Percentiles rank a stretch among this genome's conserved stretches.
Evolutionary conservation across 2,888 invertebrate species (phyloP).

Genomic region (Standfussiana lucernea): DNA sequence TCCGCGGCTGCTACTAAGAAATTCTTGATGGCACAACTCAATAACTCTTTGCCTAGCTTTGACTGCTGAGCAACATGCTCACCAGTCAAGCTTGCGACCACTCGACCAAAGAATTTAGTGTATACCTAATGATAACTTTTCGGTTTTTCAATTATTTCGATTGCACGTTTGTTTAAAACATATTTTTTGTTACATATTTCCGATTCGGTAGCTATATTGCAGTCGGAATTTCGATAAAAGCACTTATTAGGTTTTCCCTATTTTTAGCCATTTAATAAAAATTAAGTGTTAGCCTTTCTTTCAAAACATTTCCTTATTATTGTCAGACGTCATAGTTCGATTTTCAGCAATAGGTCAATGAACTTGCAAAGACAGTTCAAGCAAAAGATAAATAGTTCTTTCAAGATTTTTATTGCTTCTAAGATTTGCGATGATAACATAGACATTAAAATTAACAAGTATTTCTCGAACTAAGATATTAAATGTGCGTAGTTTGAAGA

Average conservation of each 20-base stretch:
- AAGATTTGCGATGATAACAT: background rate
- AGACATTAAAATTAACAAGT: constrained; percentile 9
- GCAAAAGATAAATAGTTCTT: background rate
- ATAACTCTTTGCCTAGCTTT: background rate
- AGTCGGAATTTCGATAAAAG: background rate
- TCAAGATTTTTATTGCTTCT: background rate
- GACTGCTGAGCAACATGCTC: no score
- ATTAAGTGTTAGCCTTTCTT: constrained; percentile 5
- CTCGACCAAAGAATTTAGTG: background rate
- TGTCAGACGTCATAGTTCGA: background rate
- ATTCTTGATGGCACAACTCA: background rate
- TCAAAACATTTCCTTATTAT: constrained; percentile 14
- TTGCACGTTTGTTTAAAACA: background rate
- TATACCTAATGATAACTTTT: background rate
- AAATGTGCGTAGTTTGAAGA: constrained; percentile 15
- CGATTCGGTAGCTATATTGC: background rate
- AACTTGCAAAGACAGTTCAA: background rate
- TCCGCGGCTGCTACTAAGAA: background rate
- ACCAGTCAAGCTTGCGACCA: no score
- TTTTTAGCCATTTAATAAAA: constrained; percentile 11
- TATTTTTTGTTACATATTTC: constrained; percentile 1
- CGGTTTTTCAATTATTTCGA: background rate
- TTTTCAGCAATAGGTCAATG: background rate
- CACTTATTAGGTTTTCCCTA: background rate
- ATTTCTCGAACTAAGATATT: constrained; percentile 12